Conservation (phyloP, 1,140 invertebrate species). For the Rhagoletis pomonella region DNA sequence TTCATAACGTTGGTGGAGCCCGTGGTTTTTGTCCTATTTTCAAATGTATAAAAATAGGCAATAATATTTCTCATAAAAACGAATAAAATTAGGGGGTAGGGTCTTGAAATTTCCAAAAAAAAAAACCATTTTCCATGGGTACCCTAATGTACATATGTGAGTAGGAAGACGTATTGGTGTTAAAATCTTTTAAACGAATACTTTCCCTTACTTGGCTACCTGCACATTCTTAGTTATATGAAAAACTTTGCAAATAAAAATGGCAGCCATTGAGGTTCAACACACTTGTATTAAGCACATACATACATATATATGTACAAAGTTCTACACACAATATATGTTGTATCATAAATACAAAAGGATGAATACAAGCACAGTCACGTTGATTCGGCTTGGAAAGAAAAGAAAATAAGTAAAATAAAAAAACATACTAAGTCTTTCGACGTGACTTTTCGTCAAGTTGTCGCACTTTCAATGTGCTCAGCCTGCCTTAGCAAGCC, state of each 20-base stretch:
- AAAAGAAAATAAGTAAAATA: neutral
- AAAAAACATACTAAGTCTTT: neutral
- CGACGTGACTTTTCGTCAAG: constrained; percentile 46
- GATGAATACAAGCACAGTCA: neutral
- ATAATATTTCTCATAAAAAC: no score
- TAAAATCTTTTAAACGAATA: no score
- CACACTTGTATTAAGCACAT: neutral
- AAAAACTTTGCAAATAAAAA: constrained; percentile 16
- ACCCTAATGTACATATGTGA: neutral
- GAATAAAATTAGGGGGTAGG: no score
- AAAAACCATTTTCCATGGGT: no score
- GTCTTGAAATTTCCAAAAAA: no score
- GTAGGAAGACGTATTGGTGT: neutral
- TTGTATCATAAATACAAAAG: neutral
- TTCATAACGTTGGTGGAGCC: no score
- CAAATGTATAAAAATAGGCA: no score
- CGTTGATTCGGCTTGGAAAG: neutral
- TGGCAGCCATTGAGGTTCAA: constrained; percentile 21
- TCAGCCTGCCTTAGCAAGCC: constrained; percentile 12
- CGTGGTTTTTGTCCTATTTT: no score
- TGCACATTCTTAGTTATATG: neutral
- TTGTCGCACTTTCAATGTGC: constrained; percentile 18
- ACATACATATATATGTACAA: neutral
- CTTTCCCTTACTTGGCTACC: no score
- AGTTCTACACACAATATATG: neutral